phyloP scores from a whole-genome alignment of 2,888 invertebrate genomes.

The Sinopyrophorus schimmeli region DNA sequence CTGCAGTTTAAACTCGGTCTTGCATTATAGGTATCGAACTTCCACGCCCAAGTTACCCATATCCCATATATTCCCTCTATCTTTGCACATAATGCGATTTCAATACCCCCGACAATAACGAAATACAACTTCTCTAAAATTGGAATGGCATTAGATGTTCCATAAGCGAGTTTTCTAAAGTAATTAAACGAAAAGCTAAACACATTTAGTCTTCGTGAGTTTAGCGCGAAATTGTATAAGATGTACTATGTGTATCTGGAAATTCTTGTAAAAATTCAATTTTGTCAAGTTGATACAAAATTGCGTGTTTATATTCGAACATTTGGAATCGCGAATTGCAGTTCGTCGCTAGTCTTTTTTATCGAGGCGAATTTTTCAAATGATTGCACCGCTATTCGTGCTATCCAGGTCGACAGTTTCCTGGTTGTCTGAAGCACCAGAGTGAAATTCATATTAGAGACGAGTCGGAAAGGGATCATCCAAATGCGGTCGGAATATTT shows the following conservation, averaged over 20 bases:
- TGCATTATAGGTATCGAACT: conserved; percentile 22
- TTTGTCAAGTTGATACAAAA: no score
- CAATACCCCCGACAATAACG: not conserved
- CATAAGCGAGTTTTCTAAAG: no score
- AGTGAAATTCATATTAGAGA: conserved; percentile 21
- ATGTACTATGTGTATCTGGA: no score
- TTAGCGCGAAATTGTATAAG: no score
- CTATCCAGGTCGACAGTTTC: conserved; percentile 22
- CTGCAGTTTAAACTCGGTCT: conserved; percentile 26
- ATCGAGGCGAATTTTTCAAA: conserved; percentile 14
- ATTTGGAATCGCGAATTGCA: not conserved
- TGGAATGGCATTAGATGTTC: no score
- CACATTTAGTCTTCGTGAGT: no score
- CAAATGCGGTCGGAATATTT: conserved; percentile 24
- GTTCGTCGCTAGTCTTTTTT: not conserved
- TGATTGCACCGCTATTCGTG: conserved; percentile 17
- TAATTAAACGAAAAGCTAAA: no score
- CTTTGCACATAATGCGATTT: not conserved
- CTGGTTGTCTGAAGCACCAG: conserved; percentile 10
- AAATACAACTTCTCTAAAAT: no score
- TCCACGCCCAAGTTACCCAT: conserved; percentile 27
- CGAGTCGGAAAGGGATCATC: conserved; percentile 20
- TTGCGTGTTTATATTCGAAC: conserved; percentile 1
- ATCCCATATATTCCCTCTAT: conserved; percentile 7
- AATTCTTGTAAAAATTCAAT: no score